phyloP scores from a whole-genome alignment of 2,797 vertebrate genomes.

The Thunnus albacares region DNA sequence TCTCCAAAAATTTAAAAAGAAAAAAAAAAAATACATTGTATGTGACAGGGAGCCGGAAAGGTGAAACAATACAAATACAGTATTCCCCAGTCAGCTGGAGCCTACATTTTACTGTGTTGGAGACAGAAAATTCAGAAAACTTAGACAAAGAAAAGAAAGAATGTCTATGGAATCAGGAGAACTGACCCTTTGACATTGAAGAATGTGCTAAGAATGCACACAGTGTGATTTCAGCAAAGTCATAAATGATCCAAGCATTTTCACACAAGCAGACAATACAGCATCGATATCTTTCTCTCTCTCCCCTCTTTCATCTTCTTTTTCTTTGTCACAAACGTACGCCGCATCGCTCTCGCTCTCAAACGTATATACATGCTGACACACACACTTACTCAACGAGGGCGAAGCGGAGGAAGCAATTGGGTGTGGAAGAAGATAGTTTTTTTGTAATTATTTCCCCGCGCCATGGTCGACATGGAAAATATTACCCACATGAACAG shows the following conservation, averaged over 20 bases:
- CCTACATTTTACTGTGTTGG: too few species aligned
- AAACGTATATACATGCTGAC: background rate
- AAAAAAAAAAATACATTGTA: too few species aligned
- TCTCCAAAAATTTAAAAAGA: too few species aligned
- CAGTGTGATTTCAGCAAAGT: background rate
- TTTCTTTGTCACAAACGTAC: background rate
- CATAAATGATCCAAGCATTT: too few species aligned
- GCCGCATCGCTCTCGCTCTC: background rate
- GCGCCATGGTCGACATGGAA: constrained; percentile 49
- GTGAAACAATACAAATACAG: too few species aligned
- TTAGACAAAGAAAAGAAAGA: too few species aligned
- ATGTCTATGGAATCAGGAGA: background rate
- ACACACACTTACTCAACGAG: constrained; percentile 30
- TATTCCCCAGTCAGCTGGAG: too few species aligned
- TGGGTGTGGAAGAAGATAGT: constrained; percentile 49
- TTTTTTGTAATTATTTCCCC: constrained; percentile 68
- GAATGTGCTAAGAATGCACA: too few species aligned
- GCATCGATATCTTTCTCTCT: background rate
- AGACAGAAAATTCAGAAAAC: too few species aligned
- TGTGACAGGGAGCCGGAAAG: too few species aligned
- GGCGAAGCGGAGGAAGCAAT: constrained; percentile 31
- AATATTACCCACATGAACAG: constrained; percentile 72
- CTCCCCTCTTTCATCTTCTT: background rate
- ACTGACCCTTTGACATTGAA: background rate
- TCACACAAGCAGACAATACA: background rate